phyloP scores from a whole-genome alignment of 2,888 invertebrate genomes.

The Axea sp. region DNA sequence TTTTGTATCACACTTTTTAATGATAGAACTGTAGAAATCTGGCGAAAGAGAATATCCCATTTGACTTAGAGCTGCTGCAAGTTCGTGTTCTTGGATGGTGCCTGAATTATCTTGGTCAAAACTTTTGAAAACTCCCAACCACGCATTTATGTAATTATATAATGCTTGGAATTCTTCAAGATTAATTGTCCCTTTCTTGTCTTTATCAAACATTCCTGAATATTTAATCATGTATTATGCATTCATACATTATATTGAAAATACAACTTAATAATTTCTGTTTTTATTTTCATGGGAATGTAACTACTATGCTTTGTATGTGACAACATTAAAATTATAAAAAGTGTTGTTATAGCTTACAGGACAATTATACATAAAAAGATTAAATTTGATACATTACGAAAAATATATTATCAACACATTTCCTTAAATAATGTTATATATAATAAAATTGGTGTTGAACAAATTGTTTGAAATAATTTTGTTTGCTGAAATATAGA shows the following conservation, averaged over 20 bases:
- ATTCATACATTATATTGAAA: neutral
- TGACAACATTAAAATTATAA: no score
- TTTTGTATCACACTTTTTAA: slow-evolving; percentile 85
- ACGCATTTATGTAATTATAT: slow-evolving; percentile 93
- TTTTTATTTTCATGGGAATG: no score
- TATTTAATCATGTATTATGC: slow-evolving; percentile 40
- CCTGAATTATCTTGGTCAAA: slow-evolving; percentile 94
- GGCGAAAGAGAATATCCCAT: slow-evolving; percentile 94
- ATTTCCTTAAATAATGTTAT: no score
- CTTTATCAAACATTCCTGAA: slow-evolving; percentile 92
- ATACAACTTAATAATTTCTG: no score
- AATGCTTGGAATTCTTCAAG: slow-evolving; percentile 91
- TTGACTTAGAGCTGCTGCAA: slow-evolving; percentile 87
- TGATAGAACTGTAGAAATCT: slow-evolving; percentile 87
- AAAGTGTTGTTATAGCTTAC: no score
- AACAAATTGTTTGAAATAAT: no score
- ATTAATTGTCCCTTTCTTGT: slow-evolving; percentile 91
- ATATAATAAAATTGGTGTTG: no score
- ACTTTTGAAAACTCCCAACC: slow-evolving; percentile 90
- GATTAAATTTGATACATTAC: no score
- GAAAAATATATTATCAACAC: no score
- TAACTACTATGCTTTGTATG: no score
- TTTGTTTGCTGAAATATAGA: no score
- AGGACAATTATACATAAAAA: no score
- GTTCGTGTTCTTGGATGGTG: slow-evolving; percentile 89